Evolutionary conservation across 2,888 invertebrate genomes (phyloP).

Genomic region (Himalopsyche japonica): DNA sequence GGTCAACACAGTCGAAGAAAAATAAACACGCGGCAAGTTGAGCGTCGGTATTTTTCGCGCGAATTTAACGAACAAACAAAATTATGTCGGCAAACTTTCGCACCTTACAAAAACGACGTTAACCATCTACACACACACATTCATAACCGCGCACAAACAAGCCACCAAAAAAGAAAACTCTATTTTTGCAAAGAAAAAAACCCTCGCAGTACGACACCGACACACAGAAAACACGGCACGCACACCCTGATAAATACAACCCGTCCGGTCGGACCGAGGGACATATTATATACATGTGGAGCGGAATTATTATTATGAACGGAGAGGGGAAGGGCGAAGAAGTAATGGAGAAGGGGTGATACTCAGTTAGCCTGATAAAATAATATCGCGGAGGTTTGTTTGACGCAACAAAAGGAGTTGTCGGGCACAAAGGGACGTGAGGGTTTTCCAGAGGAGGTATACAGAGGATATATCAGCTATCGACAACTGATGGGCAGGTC

Average conservation of each 20-base stretch:
- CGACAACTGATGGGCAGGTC: not conserved
- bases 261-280: constrained; percentile 22
- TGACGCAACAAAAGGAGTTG: constrained; percentile 8
- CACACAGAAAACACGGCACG: not conserved
- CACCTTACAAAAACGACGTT: not conserved
- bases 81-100: not conserved
- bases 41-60: not conserved
- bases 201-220: not conserved
- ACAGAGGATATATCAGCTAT: not conserved
- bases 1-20: not conserved
- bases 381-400: constrained; percentile 14
- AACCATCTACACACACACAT: not conserved
- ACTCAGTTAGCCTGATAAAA: constrained; percentile 18
- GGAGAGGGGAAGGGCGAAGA: constrained; percentile 22
- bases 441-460: constrained; percentile 2
- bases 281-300: not conserved
- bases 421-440: not conserved
- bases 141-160: not conserved
- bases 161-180: not conserved
- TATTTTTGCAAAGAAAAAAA: not conserved
- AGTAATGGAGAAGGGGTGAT: not conserved
- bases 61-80: not conserved
- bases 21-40: not conserved
- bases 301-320: constrained; percentile 8
- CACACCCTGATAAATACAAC: not conserved